Evolutionary conservation across 2,113 vertebrate genomes (phyloP), one percentile per base, ranked within the genome.

Genomic region (Spea multiplicata): DNA sequence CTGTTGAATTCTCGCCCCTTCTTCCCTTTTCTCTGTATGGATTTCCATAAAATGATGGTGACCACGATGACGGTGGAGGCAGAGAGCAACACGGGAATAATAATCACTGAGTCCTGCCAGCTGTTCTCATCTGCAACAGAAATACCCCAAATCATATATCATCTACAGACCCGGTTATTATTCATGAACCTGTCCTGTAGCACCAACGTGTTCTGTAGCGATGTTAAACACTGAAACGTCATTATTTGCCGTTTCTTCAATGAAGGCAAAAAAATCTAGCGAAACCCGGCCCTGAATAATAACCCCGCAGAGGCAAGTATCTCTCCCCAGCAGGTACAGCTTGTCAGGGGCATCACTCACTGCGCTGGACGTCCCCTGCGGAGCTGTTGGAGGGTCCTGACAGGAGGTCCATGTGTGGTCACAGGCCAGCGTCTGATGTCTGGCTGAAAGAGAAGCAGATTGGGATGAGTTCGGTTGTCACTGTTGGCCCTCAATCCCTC

Each of bases 61-160:
- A 91, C 65, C 1, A 87, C 68, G 9, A 88, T 70, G 69, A 92
- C 79, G 0, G 89, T 87, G 78, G 86, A 87, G 0, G 84, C 82
- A 76, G 84, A 84, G 81, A 91, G 80, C 55, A 92, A 81, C 50
- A 82, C 82, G 0, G 88, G 91, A n/a, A 92, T 87, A 75, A 89
- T 81, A 17, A 91, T 86, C 14, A 86, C 64, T 2, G 84, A 86
- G 14, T 89, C 69, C 3, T 80, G 81, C 55, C 79, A 73, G 8
- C 84, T 81, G 2, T 84, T 84, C 74, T 85, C 79, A 44, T 84
- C 89, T 92, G 82, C 5, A 73, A 68, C 64, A 30, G 73, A 13
- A 52, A 52, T 52, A 52, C 9, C 57, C 57, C 57, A 4, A 61
- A 5, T 3, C 13, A 2, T 8, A 16, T 1, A 5, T 3, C 13